phyloP scores from a whole-genome alignment of 2,113 vertebrate genomes.

The Ictalurus punctatus region DNA sequence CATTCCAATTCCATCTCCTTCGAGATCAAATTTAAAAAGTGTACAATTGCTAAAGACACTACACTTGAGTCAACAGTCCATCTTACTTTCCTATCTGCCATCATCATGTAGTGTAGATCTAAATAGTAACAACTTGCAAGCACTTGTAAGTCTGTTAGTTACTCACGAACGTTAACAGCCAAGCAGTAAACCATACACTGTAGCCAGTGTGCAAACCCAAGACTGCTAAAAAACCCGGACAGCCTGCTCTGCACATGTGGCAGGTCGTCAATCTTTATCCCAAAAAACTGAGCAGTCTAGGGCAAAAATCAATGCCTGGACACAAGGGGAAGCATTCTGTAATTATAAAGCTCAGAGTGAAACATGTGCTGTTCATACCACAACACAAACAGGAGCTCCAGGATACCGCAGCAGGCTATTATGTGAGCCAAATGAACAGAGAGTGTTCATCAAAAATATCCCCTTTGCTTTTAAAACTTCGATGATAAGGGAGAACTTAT shows the following conservation, averaged over 20 bases:
- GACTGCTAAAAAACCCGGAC: background rate
- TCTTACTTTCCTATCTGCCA: background rate
- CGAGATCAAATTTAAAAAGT: background rate
- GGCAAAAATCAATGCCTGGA: slow-evolving; percentile 24
- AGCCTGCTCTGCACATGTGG: background rate
- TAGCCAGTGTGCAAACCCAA: background rate
- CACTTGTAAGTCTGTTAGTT: background rate
- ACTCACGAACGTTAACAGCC: background rate
- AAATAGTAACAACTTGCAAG: background rate
- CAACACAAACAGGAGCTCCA: slow-evolving; percentile 37
- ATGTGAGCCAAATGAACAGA: slow-evolving; percentile 9
- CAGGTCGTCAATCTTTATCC: slow-evolving; percentile 21
- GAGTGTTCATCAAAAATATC: slow-evolving; percentile 15
- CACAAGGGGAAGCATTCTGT: background rate
- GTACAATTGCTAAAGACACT: background rate
- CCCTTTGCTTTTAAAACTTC: slow-evolving; percentile 6
- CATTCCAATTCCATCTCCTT: background rate
- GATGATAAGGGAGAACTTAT: slow-evolving; percentile 11
- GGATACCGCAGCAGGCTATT: slow-evolving; percentile 11
- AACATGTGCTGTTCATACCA: slow-evolving; percentile 24
- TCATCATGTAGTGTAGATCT: background rate
- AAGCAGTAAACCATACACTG: background rate
- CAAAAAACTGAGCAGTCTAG: background rate
- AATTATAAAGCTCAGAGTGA: slow-evolving; percentile 29
- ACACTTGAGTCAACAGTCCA: background rate